Conservation (phyloP, 1,140 invertebrate species). For the Dreissena polymorpha region DNA sequence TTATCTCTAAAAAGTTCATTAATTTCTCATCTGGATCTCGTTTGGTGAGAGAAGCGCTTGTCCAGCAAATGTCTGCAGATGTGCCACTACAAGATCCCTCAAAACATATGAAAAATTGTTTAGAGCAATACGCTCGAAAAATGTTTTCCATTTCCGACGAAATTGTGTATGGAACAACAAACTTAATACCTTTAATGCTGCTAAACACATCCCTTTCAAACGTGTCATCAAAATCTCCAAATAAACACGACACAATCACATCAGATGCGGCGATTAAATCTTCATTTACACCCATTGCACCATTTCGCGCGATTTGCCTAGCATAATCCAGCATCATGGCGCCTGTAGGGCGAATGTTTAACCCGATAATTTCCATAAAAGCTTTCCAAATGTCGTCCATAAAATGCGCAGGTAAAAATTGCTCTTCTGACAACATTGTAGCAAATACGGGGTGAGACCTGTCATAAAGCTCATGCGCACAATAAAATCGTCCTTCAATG, state of each 20-base stretch:
- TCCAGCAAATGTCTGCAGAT: constrained; percentile 13
- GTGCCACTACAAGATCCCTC: not conserved
- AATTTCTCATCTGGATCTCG: not conserved
- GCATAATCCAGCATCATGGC: constrained; percentile 30
- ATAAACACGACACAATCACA: not conserved
- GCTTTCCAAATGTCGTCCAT: not conserved
- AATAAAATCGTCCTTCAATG: too few species aligned
- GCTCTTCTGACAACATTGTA: constrained; percentile 2
- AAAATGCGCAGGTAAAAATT: constrained; percentile 14
- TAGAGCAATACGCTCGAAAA: not conserved
- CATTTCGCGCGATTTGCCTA: constrained; percentile 1
- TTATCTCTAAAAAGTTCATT: not conserved
- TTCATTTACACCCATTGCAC: not conserved
- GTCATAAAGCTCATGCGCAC: constrained; percentile 12
- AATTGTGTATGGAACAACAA: constrained; percentile 18
- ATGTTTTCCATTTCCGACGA: not conserved
- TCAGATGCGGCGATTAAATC: not conserved
- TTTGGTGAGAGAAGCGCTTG: not conserved
- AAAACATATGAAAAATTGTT: not conserved
- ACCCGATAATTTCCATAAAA: constrained; percentile 26
- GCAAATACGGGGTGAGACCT: constrained; percentile 5
- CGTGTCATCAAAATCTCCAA: not conserved
- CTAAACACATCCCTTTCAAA: not conserved
- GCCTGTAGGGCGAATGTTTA: constrained; percentile 12
- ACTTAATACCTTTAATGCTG: constrained; percentile 19